Conservation (phyloP, 2,888 invertebrate genomes). For the Agrypnus murinus region DNA sequence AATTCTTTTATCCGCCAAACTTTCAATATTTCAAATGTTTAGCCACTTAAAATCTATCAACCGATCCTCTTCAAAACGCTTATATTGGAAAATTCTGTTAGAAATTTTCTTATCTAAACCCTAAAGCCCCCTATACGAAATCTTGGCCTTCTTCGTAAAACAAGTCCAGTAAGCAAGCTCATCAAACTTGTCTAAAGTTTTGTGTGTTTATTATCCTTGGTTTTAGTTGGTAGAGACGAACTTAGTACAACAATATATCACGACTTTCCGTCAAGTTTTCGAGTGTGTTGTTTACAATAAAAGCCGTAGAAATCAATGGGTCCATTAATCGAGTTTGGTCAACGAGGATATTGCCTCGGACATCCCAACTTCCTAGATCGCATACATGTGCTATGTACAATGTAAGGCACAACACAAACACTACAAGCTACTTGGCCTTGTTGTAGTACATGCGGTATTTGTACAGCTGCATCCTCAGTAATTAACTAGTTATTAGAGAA, state of each 20-base stretch:
- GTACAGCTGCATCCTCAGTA: conserved; percentile 20
- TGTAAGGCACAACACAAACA: conserved; percentile 14
- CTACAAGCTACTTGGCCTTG: conserved; percentile 6
- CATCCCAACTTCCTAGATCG: neutral
- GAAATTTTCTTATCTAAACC: conserved; percentile 29
- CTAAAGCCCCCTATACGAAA: conserved; percentile 15
- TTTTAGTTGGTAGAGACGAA: conserved; percentile 45
- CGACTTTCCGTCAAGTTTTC: conserved; percentile 49
- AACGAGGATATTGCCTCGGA: conserved; percentile 28
- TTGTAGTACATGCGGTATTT: too few relatives aligned
- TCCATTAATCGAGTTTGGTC: conserved; percentile 46
- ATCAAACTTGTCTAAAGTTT: conserved; percentile 44
- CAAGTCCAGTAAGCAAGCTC: conserved; percentile 36
- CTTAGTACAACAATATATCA: conserved; percentile 49
- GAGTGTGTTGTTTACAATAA: conserved; percentile 53
- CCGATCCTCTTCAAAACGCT: too few relatives aligned
- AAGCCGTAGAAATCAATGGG: conserved; percentile 45
- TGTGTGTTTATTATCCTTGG: conserved; percentile 47
- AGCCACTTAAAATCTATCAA: too few relatives aligned
- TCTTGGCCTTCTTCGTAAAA: conserved; percentile 28
- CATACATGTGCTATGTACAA: too few relatives aligned
- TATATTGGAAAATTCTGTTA: neutral
- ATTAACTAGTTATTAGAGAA: neutral
- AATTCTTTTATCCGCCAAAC: too few relatives aligned
- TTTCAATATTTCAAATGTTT: too few relatives aligned